phyloP scores from a whole-genome alignment of 2,797 vertebrate species.

The Phataginus tetradactyla region DNA sequence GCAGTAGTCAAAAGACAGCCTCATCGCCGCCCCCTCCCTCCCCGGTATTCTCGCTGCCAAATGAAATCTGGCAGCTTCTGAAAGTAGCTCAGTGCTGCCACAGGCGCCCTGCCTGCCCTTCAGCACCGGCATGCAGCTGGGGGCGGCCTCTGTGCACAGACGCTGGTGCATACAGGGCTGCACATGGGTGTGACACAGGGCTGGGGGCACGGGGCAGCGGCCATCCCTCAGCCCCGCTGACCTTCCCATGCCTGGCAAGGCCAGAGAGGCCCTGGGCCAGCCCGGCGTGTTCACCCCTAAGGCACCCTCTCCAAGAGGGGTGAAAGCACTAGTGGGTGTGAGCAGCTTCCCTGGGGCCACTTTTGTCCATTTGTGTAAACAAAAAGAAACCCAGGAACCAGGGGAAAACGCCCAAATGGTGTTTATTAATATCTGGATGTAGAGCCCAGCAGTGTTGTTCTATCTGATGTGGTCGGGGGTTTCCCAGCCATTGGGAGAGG shows the following conservation, averaged over 20 bases:
- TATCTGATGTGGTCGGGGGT: background rate
- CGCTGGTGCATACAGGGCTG: background rate
- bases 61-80: constrained; percentile 83
- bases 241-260: background rate
- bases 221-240: constrained; percentile 50
- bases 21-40: constrained; percentile 64
- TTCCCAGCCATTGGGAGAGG: constrained; percentile 26
- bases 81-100: constrained; percentile 81
- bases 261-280: background rate
- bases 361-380: background rate
- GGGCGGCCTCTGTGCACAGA: constrained; percentile 77
- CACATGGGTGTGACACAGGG: constrained; percentile 65
- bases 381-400: constrained; percentile 55
- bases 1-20: constrained; percentile 71
- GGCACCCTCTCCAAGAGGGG: background rate
- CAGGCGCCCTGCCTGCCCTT: constrained; percentile 80
- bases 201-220: background rate
- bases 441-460: constrained; percentile 71
- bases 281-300: background rate
- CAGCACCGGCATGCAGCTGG: constrained; percentile 80
- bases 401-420: constrained; percentile 57
- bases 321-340: background rate
- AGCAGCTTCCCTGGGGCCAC: background rate
- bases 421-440: constrained; percentile 85
- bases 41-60: constrained; percentile 74